Evolutionary conservation across 1,140 invertebrate genomes (phyloP), one percentile per base, ranked within the genome.

Genomic region (Nylanderia fulva): DNA sequence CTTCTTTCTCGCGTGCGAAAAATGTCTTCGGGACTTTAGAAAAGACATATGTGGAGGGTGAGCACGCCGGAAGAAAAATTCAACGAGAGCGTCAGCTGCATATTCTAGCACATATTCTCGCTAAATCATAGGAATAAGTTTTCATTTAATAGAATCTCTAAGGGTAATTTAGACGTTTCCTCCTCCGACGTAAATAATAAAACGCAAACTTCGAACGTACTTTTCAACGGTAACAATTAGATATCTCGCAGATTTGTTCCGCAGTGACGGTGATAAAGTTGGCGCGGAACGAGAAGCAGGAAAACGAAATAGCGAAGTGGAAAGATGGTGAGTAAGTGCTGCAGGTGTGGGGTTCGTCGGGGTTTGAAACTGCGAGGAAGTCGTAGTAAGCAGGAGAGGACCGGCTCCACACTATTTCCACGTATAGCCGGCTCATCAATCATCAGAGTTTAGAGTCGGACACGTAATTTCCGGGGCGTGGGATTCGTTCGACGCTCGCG

Each of bases 381-480:
- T 63, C 72, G 85, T 68, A 75, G 88, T 64, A 80, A 86, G 45
- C 71, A 24, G 61, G 42, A 80, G 77, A 60, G 72, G 27, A 68
- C 52, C 60, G 88, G 52, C 69, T 71, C 75, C 75, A 64, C 61
- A 82, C 84, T 88, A 90, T 90, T 90, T 88, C 83, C 84, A 90
- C 77, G 87, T 87, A 85, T 74, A 86, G 86, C 66, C 76, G 86
- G 88, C 92, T 93, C 93, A 94, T 94, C 93, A 93, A 94, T 94
- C 93, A 94, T 92, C 90, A 72, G 87, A 94, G 93, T 94, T 94
- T 94, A 94, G 91, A 93, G 91, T 93, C 93, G 90, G 93, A 94
- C 93, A 94, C 91, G 93, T 94, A 94, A 94, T 94, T 94, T 94
- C 90, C 91, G 91, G 90, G 85, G 90, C 87, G 88, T 89, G 91